Conservation (phyloP, 2,888 invertebrate genomes). For the Drosophila emarginata region DNA sequence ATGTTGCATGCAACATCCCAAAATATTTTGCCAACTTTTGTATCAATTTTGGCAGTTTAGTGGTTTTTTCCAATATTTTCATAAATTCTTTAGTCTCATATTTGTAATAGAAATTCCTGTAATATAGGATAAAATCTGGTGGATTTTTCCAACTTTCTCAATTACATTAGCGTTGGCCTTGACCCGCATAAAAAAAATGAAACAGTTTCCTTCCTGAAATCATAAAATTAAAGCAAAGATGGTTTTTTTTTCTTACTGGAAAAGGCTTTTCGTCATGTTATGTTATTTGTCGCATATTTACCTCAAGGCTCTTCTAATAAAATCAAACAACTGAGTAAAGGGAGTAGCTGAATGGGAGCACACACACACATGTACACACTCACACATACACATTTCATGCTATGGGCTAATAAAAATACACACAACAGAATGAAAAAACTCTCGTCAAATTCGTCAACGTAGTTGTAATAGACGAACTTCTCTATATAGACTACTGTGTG, state of each 20-base stretch:
- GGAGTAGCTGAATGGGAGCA: conserved; percentile 5
- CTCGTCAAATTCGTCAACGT: conserved; percentile 21
- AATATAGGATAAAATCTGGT: not conserved
- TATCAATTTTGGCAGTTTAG: not conserved
- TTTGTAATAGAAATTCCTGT: not conserved
- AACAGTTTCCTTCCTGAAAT: not conserved
- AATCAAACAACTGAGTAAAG: conserved; percentile 41
- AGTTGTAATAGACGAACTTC: conserved; percentile 3
- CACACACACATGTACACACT: conserved; percentile 6
- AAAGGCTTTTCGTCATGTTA: not conserved
- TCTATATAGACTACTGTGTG: not conserved
- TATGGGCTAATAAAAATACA: conserved; percentile 63
- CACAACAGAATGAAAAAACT: conserved; percentile 16
- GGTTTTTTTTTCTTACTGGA: not conserved
- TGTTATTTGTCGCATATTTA: conserved; percentile 4
- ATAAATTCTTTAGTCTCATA: conserved; percentile 2
- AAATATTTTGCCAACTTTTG: conserved; percentile 54
- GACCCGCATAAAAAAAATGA: not conserved
- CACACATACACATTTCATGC: conserved; percentile 63
- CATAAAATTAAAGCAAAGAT: conserved; percentile 3
- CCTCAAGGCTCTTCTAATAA: conserved; percentile 37
- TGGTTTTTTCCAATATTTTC: not conserved
- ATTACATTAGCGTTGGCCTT: not conserved
- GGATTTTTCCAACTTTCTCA: not conserved
- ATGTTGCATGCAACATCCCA: conserved; percentile 8